Evolutionary conservation across 2,113 vertebrate genomes (phyloP).

Genomic region (Zosterops hypoxanthus): DNA sequence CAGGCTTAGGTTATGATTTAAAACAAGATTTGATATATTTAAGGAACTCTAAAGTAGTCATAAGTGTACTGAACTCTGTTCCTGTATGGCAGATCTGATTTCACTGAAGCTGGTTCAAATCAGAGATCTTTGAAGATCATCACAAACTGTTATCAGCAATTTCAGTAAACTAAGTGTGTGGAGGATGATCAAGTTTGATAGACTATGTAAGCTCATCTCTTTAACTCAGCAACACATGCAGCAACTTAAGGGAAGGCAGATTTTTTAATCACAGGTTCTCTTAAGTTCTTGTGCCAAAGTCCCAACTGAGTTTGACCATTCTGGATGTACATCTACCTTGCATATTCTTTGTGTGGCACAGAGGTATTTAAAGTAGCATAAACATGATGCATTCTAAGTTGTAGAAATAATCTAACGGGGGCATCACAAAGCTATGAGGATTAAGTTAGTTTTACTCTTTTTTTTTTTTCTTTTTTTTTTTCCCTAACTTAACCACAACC

Average conservation of each 20-base stretch:
- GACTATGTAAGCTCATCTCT: background rate
- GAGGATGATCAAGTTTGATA: background rate
- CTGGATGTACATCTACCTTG: background rate
- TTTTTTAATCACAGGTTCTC: background rate
- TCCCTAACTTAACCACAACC: background rate
- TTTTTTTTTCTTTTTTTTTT: fast-evolving
- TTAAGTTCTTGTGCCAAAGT: background rate
- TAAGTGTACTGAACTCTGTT: fast-evolving
- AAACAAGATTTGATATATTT: background rate
- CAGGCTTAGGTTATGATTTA: background rate
- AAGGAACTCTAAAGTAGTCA: background rate
- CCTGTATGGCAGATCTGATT: background rate
- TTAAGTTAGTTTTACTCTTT: background rate
- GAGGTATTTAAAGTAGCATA: background rate
- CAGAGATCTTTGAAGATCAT: background rate
- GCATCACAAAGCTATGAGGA: background rate
- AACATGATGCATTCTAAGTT: background rate
- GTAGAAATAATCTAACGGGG: background rate
- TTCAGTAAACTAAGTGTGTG: background rate
- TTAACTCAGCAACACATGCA: background rate
- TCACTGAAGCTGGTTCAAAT: background rate
- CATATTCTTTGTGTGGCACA: background rate
- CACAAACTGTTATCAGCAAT: background rate
- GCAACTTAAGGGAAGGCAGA: background rate
- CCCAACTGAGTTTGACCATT: background rate